phyloP scores from a whole-genome alignment of 2,113 vertebrate genomes.

The human region DNA sequence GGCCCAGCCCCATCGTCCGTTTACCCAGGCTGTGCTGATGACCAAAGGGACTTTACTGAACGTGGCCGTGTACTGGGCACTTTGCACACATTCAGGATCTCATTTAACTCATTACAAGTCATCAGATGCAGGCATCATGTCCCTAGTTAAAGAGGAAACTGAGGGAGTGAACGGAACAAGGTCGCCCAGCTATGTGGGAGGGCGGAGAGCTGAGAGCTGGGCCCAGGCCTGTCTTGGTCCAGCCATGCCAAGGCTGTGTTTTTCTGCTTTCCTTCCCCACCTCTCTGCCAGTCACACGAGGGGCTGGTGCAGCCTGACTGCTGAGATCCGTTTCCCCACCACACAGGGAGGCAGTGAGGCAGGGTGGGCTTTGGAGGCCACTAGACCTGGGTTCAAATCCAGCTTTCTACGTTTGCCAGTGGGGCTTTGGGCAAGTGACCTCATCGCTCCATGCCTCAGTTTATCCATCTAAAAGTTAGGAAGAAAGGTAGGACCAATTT shows the following conservation, averaged over 20 bases:
- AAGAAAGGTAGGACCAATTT: too few relatives aligned
- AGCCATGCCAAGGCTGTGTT: background rate
- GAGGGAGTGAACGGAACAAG: background rate
- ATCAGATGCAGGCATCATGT: rapidly evolving
- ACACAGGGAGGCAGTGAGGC: background rate
- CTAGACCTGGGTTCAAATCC: background rate
- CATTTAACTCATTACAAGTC: background rate
- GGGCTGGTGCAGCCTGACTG: background rate
- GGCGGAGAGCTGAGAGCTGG: background rate
- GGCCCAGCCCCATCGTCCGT: rapidly evolving
- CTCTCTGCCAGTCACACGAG: rapidly evolving
- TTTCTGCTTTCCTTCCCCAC: too few relatives aligned
- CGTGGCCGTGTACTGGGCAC: background rate
- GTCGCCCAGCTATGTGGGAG: rapidly evolving
- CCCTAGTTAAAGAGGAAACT: background rate
- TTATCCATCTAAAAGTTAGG: background rate
- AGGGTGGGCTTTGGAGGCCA: background rate
- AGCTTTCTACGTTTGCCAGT: background rate
- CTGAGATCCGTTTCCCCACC: background rate
- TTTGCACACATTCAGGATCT: background rate
- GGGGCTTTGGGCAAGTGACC: background rate
- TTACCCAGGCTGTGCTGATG: background rate
- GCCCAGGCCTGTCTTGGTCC: too few relatives aligned
- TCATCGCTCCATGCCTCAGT: background rate
- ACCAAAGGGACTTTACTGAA: background rate